Conservation (phyloP, 1,140 invertebrate genomes). For the Drosophila rufa region DNA sequence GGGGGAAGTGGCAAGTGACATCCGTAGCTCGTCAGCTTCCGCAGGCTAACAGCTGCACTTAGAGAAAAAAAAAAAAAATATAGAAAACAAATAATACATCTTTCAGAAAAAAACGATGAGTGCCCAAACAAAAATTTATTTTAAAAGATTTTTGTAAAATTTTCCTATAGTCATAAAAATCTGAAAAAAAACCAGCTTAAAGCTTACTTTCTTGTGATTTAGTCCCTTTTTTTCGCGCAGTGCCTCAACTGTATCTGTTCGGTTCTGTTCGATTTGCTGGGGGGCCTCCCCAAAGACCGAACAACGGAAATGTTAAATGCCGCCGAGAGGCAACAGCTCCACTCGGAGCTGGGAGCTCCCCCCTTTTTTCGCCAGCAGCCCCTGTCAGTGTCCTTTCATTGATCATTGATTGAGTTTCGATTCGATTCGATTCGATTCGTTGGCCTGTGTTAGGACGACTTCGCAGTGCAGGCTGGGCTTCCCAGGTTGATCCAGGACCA, state of each 20-base stretch:
- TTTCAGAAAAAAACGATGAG: not conserved
- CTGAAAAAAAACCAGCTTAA: too few species aligned
- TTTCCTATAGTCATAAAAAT: too few species aligned
- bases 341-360: too few species aligned
- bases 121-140: not conserved
- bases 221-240: not conserved
- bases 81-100: not conserved
- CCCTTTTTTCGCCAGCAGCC: not conserved
- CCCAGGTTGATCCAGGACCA: not conserved
- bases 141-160: not conserved
- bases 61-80: not conserved
- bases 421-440: constrained; percentile 61
- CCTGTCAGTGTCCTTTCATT: constrained; percentile 60
- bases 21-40: constrained; percentile 68
- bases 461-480: constrained; percentile 14
- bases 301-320: constrained; percentile 82
- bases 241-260: constrained; percentile 34
- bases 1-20: constrained; percentile 60
- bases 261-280: constrained; percentile 33
- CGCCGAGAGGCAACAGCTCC: constrained; percentile 56
- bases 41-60: constrained; percentile 43
- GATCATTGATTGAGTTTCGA: constrained; percentile 80
- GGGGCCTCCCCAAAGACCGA: constrained; percentile 53
- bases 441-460: constrained; percentile 45
- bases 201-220: fast-evolving